These are phyloP conservation scores for Brachionus angularis DNA, from an alignment of 1,140 invertebrate species.

Conservation along the genomic window DNA sequence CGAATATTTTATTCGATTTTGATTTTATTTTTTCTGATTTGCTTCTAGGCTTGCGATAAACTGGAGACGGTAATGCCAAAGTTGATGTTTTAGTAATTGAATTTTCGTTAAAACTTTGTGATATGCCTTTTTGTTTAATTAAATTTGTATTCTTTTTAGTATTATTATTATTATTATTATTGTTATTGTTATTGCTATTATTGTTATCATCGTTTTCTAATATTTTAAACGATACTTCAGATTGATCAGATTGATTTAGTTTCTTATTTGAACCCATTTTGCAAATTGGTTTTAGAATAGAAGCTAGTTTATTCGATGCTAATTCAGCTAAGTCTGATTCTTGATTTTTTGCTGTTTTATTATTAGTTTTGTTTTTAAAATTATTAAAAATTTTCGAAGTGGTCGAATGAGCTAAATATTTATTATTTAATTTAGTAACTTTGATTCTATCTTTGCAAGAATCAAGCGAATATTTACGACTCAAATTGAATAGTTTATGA, in stretches of 20 bases:
- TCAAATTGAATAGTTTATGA: neutral
- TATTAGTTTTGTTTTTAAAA: too few relatives aligned
- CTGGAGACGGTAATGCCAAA: neutral
- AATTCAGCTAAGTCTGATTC: neutral
- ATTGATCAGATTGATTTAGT: neutral
- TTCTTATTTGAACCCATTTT: neutral
- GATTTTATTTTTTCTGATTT: slow-evolving; percentile 13
- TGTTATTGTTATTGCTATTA: slow-evolving; percentile 39
- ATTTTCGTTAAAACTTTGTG: slow-evolving; percentile 19
- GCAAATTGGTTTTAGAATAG: slow-evolving; percentile 14
- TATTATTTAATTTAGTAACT: neutral
- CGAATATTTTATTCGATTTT: slow-evolving; percentile 16
- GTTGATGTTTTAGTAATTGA: neutral
- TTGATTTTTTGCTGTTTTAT: neutral
- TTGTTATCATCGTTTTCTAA: neutral
- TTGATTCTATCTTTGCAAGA: neutral
- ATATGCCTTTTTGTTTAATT: neutral
- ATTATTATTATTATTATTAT: neutral
- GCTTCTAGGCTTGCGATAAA: neutral
- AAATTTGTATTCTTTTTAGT: neutral
- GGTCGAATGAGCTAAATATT: slow-evolving; percentile 8
- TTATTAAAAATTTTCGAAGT: slow-evolving; percentile 6
- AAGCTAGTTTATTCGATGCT: neutral
- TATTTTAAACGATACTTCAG: neutral
- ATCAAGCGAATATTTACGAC: slow-evolving; percentile 3